Base-by-base conservation (phyloP, 2,797 vertebrate genomes). In the Oophaga sylvatica region DNA sequence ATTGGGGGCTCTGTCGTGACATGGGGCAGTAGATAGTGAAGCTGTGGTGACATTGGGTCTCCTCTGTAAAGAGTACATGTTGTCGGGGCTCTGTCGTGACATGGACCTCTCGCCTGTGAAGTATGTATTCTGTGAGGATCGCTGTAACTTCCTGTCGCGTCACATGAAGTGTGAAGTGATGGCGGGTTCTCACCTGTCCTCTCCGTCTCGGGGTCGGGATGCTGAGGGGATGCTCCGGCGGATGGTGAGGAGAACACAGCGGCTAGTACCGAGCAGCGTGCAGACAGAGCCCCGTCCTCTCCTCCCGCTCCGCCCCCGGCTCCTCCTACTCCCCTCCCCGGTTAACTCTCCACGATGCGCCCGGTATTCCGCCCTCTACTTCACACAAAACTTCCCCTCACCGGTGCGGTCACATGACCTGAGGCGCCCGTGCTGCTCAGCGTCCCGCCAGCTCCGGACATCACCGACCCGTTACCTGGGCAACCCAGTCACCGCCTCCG, bases 401-500 rank as follows among this genome's bases (percentile, higher is more conserved):
- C 78, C 56, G 78, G 57, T 41, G 56, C 56, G 16, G 48, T 59
- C 26, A 79, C 76, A 15, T 79, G 53, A 79, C 77, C 26, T 7
- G 56, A 7, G 77, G 35, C 78, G 11, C 56, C 57, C 53, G 53
- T 2, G 73, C 12, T 0, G 45, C 31, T 62, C 80, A 15, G 53
- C 0, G 31, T 4, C 65, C 35, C 67, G 13, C 59, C 48, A 16
- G 70, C 48, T n/a, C 76, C 84, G n/a, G 77, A 16, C 77, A 79
- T 22, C 57, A 80, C 80, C 85, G 48, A n/a, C 78, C 48, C 56
- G 93, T 94, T 93, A 77, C 93, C 93, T 84, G 0, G 92, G 91
- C 92, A 93, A 94, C 93, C 59, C 57, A 45, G 26, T 91, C 89
- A 87, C 92, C 93, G 92, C 91, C 93, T 92, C 89, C 87, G 4